A percentile compares a stretch with the other conserved stretches of the same genome.
phyloP scores from a whole-genome alignment of 1,140 invertebrate genomes.

The Drosophila albomicans region DNA sequence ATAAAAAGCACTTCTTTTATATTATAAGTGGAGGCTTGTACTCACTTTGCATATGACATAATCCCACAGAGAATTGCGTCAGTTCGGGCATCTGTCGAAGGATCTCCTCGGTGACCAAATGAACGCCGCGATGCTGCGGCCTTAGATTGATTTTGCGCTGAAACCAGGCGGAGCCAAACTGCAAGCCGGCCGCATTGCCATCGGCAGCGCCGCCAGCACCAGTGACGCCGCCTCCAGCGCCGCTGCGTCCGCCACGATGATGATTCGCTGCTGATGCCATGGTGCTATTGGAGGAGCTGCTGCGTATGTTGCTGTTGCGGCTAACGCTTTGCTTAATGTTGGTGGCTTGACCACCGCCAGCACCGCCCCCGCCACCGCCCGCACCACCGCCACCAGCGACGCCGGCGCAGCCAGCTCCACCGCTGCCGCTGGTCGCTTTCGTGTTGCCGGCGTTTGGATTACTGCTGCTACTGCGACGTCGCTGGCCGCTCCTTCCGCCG shows the following conservation, averaged over 20 bases:
- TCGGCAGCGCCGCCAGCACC: constrained; percentile 85
- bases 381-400: constrained; percentile 68
- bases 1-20: background rate
- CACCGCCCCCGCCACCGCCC: constrained; percentile 54
- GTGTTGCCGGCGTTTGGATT: constrained; percentile 82
- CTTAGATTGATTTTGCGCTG: constrained; percentile 97
- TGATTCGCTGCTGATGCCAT: constrained; percentile 81
- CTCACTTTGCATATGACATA: constrained; percentile 98
- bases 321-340: constrained; percentile 83
- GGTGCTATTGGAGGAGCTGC: constrained; percentile 84
- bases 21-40: constrained; percentile 57
- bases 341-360: constrained; percentile 9
- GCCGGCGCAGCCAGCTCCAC: constrained; percentile 81
- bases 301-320: constrained; percentile 84
- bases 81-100: constrained; percentile 96
- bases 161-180: constrained; percentile 97
- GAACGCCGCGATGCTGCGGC: constrained; percentile 96
- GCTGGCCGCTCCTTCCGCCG: constrained; percentile 74
- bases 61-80: constrained; percentile 95
- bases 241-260: constrained; percentile 85
- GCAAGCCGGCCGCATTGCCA: constrained; percentile 88
- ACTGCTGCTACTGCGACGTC: constrained; percentile 84
- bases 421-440: constrained; percentile 80
- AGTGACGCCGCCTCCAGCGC: constrained; percentile 86
- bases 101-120: constrained; percentile 97